Conservation (phyloP, 2,113 vertebrate genomes). For the Pseudorasbora parva region DNA sequence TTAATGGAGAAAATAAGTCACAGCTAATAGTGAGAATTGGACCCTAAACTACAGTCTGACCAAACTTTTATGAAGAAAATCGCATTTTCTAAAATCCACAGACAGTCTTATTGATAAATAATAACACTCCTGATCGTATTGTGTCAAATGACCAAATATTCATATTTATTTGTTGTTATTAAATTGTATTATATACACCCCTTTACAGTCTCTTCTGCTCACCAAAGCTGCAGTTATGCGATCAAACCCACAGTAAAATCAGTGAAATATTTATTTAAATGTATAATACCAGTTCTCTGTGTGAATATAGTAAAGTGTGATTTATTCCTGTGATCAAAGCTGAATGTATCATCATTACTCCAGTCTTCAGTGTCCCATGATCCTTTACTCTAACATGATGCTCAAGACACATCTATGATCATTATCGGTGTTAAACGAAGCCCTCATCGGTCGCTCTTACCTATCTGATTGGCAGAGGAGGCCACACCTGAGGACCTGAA, state of each 20-base stretch:
- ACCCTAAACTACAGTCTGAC: no score
- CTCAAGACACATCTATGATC: no score
- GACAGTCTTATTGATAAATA: not conserved
- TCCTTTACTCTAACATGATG: not conserved
- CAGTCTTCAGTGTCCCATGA: not conserved
- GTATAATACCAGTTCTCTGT: not conserved
- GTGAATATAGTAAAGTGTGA: not conserved
- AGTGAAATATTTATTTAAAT: no score
- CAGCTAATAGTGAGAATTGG: no score
- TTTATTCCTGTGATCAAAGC: not conserved
- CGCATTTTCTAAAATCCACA: not conserved
- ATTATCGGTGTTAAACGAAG: no score
- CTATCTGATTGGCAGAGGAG: slow-evolving; percentile 52
- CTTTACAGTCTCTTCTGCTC: no score
- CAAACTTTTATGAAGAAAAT: not conserved
- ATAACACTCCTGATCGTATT: not conserved
- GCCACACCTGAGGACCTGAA: not conserved
- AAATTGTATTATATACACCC: no score
- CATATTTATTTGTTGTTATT: not conserved
- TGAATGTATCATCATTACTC: not conserved
- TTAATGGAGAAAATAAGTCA: no score
- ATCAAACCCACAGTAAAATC: not conserved
- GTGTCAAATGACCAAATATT: not conserved
- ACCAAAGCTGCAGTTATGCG: not conserved
- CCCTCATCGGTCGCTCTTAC: slow-evolving; percentile 53